phyloP scores from a whole-genome alignment of 1,140 invertebrate species.

The Thalassaphorura encarpata region DNA sequence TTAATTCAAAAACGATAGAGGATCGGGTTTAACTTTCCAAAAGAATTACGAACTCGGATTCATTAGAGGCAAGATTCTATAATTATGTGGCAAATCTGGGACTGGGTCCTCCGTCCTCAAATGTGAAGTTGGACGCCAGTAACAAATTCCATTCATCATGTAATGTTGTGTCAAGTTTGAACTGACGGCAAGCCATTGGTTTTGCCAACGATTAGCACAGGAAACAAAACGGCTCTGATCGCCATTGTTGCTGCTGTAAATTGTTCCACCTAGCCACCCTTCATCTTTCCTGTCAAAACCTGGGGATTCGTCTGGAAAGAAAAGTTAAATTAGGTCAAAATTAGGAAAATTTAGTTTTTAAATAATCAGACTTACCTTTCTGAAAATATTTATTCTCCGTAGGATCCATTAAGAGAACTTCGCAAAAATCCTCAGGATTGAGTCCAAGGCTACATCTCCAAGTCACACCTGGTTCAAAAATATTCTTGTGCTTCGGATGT shows the following conservation, averaged over 20 bases:
- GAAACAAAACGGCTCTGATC: constrained; percentile 9
- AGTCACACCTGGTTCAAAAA: constrained; percentile 30
- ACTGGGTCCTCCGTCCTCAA: background rate
- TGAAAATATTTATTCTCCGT: background rate
- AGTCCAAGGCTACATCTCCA: constrained; percentile 26
- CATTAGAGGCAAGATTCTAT: constrained; percentile 2
- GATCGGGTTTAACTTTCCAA: background rate
- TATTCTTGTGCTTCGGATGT: constrained; percentile 5
- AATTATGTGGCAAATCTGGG: background rate
- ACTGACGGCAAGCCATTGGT: constrained; percentile 16
- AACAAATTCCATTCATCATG: constrained; percentile 34
- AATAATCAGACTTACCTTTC: background rate
- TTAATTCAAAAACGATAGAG: background rate
- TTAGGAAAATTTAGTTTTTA: background rate
- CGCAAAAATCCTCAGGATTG: constrained; percentile 13
- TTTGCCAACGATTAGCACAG: constrained; percentile 34
- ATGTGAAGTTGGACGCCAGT: constrained; percentile 18
- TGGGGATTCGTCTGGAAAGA: background rate
- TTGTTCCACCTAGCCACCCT: constrained; percentile 26
- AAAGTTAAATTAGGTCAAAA: background rate
- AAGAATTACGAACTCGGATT: background rate
- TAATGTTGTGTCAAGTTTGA: constrained; percentile 16
- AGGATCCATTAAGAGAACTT: constrained; percentile 19
- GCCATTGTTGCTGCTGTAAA: constrained; percentile 10
- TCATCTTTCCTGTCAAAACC: constrained; percentile 18